Percentiles rank a stretch among this genome's conserved stretches.
phyloP scores from a whole-genome alignment of 2,888 invertebrate species.

The Omphaloscelis lunosa region DNA sequence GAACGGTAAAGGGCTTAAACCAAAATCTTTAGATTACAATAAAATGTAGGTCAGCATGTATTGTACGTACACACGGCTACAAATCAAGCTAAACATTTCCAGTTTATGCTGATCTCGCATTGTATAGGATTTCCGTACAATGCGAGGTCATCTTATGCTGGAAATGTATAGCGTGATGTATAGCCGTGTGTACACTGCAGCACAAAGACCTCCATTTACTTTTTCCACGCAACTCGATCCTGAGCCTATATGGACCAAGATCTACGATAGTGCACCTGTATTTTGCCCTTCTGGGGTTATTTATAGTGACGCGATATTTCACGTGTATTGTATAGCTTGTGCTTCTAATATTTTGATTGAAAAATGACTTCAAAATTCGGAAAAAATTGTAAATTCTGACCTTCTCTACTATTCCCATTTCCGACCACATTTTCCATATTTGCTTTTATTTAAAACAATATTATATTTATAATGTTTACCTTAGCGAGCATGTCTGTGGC shows the following conservation, averaged over 20 bases:
- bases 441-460: neutral
- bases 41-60: neutral
- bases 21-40: neutral
- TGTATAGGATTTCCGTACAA: too few relatives aligned
- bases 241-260: neutral
- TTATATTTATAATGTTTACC: constrained; percentile 72
- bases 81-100: too few relatives aligned
- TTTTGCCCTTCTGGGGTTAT: neutral
- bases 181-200: too few relatives aligned
- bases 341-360: neutral
- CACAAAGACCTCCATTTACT: neutral
- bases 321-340: neutral
- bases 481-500: constrained; percentile 86
- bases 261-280: neutral
- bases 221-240: neutral
- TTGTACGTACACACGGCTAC: too few relatives aligned
- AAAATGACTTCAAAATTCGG: neutral
- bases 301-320: neutral
- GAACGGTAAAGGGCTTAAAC: neutral
- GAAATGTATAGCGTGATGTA: too few relatives aligned
- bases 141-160: too few relatives aligned
- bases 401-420: neutral
- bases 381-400: neutral
- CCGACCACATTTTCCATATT: neutral
- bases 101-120: too few relatives aligned